A percentile compares a stretch with the other conserved stretches of the same genome.
Conservation (phyloP, 1,140 invertebrate genomes). For the Nomia melanderi region DNA sequence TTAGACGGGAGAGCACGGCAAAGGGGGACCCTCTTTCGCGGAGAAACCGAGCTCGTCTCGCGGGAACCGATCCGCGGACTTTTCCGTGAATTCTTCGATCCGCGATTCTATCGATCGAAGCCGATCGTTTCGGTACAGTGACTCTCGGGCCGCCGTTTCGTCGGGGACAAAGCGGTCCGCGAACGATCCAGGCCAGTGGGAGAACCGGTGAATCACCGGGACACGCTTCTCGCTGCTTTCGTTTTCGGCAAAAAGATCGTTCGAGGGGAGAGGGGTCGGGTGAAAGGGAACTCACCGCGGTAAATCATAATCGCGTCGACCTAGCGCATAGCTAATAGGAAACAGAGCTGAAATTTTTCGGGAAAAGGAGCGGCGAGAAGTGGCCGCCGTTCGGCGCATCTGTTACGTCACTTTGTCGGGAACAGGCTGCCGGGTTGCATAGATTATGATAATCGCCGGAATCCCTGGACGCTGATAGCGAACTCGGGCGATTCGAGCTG, state of each 20-base stretch:
- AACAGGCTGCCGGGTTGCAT: neutral
- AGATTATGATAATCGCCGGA: neutral
- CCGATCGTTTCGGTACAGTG: too few species aligned
- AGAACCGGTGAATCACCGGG: neutral
- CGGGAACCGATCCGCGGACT: neutral
- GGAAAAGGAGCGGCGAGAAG: neutral
- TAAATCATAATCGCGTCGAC: neutral
- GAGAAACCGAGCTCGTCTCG: neutral
- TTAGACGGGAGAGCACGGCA: neutral
- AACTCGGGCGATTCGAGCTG: too few species aligned
- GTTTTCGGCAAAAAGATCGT: neutral
- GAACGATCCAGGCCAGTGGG: neutral
- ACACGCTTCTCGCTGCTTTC: neutral
- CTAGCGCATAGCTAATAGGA: constrained; percentile 2
- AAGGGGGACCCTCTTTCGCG: neutral
- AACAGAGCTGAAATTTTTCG: constrained; percentile 11
- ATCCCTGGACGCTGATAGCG: neutral
- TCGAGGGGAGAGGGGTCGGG: neutral
- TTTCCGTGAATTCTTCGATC: too few species aligned
- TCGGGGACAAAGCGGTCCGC: neutral
- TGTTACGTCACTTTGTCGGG: neutral
- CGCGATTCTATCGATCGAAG: too few species aligned
- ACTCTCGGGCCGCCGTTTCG: too few species aligned
- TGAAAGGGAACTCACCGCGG: constrained; percentile 6
- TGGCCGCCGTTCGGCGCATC: neutral